Percentiles rank a stretch among this genome's conserved stretches.
phyloP scores from a whole-genome alignment of 2,888 invertebrate genomes.

The Ichneumoninae sp. region DNA sequence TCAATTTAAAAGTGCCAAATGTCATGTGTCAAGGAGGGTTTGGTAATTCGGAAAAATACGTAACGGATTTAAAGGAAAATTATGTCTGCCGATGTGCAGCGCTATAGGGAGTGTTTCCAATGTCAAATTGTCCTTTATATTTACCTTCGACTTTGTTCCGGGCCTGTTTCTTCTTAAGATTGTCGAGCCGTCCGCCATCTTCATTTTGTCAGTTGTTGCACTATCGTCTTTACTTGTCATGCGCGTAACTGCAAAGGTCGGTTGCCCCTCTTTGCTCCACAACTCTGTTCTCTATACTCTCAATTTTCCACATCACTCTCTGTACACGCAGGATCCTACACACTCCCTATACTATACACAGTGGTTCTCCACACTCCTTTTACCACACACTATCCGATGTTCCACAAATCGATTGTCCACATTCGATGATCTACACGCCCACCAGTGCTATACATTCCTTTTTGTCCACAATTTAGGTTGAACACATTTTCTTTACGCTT shows the following conservation, averaged over 20 bases:
- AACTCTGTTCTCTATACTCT: no score
- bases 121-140: constrained; percentile 63
- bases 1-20: constrained; percentile 67
- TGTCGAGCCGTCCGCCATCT: constrained; percentile 94
- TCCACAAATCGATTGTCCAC: no score
- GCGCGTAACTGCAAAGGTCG: background rate
- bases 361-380: no score
- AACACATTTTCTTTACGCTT: no score
- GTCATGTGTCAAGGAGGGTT: constrained; percentile 42
- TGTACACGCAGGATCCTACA: no score
- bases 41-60: constrained; percentile 32
- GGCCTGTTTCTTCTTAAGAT: constrained; percentile 95
- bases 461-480: no score
- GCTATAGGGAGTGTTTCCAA: constrained; percentile 5
- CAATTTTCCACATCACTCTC: no score
- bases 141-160: constrained; percentile 95
- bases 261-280: no score
- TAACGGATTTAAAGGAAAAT: constrained; percentile 25
- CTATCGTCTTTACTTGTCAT: constrained; percentile 28
- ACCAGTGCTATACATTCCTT: no score
- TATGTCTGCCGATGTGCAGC: constrained; percentile 7
- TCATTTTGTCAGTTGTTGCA: constrained; percentile 85
- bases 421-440: no score
- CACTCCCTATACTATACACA: no score
- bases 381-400: no score